Evolutionary conservation across 2,113 vertebrate genomes (phyloP).

Genomic region (Burhinus bistriatus): DNA sequence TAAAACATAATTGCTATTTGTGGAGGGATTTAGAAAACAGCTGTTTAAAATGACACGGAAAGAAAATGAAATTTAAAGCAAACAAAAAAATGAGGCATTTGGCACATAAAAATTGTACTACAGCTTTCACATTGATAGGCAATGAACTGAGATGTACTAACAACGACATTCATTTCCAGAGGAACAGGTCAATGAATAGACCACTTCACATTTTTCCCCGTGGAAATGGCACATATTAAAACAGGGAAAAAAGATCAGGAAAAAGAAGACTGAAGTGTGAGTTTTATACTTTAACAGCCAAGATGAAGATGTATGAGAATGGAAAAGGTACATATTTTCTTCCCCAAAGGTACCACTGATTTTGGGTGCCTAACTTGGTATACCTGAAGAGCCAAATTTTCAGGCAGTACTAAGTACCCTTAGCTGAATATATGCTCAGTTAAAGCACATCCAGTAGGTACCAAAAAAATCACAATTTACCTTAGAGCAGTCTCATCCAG

Average conservation of each 20-base stretch:
- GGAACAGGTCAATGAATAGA: not conserved
- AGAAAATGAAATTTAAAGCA: conserved; percentile 28
- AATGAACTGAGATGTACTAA: not conserved
- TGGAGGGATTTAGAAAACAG: conserved; percentile 20
- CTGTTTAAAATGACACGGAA: conserved; percentile 42
- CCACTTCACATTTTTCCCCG: not conserved
- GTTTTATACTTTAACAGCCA: not conserved
- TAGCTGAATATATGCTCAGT: not conserved
- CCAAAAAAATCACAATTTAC: not conserved
- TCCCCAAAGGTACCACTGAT: not conserved
- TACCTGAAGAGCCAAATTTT: not conserved
- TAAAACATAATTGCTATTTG: conserved; percentile 39
- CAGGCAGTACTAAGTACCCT: not conserved
- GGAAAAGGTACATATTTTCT: not conserved
- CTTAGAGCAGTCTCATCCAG: not conserved
- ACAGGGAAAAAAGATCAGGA: not conserved
- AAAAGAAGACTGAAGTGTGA: not conserved
- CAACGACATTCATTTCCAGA: not conserved
- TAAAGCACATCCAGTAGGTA: not conserved
- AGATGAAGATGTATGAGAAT: not conserved
- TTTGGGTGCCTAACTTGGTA: not conserved
- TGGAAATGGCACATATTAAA: not conserved
- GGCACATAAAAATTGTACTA: conserved; percentile 9
- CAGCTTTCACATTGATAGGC: not conserved
- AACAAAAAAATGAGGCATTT: conserved; percentile 44